Percentiles rank a stretch among this genome's conserved stretches.
These are phyloP conservation scores for Nemurella pictetii DNA, from an alignment of 2,888 invertebrate genomes.

Conservation along the genomic window DNA sequence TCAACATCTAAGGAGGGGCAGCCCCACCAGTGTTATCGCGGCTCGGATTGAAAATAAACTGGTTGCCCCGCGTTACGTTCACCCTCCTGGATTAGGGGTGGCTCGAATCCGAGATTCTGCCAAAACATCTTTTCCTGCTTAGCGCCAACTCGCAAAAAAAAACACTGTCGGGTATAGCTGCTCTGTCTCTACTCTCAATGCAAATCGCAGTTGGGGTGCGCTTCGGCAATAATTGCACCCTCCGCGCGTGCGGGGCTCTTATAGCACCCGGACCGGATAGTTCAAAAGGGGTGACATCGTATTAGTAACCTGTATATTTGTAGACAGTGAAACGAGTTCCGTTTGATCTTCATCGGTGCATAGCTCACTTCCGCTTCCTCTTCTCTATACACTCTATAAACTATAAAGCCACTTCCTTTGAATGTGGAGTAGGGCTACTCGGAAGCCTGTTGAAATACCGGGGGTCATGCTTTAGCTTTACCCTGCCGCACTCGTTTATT, in stretches of 20 bases:
- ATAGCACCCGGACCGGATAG: not conserved
- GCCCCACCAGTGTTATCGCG: no score
- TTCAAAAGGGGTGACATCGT: constrained; percentile 14
- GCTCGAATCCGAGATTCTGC: no score
- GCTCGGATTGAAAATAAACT: no score
- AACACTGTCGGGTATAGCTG: no score
- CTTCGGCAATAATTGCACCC: not conserved
- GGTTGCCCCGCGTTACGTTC: no score
- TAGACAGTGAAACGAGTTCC: constrained; percentile 29
- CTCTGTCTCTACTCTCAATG: no score
- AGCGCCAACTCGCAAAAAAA: no score
- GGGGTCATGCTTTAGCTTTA: not conserved
- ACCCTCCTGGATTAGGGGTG: no score
- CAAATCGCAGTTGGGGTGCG: no score
- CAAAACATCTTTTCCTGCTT: no score
- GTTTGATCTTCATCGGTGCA: constrained; percentile 31
- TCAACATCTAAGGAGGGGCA: no score
- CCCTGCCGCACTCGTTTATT: not conserved
- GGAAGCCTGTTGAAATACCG: not conserved
- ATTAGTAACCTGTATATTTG: constrained; percentile 17
- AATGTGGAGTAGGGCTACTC: not conserved
- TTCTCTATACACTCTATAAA: not conserved
- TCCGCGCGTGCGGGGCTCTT: not conserved
- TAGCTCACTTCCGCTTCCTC: constrained; percentile 28
- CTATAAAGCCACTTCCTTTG: constrained; percentile 11